Base-by-base conservation (phyloP, 2,113 vertebrate species). In the Vidua macroura region DNA sequence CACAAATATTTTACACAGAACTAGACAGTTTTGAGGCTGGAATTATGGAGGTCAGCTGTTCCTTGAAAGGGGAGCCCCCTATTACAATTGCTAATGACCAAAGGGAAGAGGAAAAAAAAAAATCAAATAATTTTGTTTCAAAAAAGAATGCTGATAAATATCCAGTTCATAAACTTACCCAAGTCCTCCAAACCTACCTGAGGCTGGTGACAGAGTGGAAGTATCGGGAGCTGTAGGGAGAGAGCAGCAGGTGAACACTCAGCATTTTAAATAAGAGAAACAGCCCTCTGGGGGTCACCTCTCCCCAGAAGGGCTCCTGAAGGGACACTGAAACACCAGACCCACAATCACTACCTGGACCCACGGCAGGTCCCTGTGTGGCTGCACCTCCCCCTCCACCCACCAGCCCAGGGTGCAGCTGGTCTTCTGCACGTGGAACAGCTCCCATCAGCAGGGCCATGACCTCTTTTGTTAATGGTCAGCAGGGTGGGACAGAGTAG, bases 201-300 rank as follows among this genome's bases (percentile, higher is more conserved):
- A 2, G 10, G 43, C 1, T 2, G 43, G 3, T 66, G 46, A 4
- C 2, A 0, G 0, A 5, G 46, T 13, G 14, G 16, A 4, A 59
- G 1, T 9, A 12, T 0, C 4, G n/a, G 84, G 60, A 16, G 3
- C 79, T 91, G 88, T 24, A 43, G n/a, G 22, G 37, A 83, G 43
- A 78, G 19, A 91, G 55, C 22, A 83, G 15, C 18, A 79, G 19
- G 44, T 59, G 60, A 79, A 33, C 7, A 6, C 7, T 11, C 22
- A 37, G 10, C 10, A 33, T 74, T 79, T 74, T 63, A 10, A 13
- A 13, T 7, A 12, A 37, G 12, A 35, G 25, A 16, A 73, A 24
- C 15, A 48, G 15, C 6, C 25, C 16, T 3, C 11, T 33, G 25
- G 22, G 13, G 23, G 13, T 17, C n/a, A 52, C 2, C 55, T 5